Conservation (phyloP, 2,888 invertebrate species). For the Dexiosoma caninum region DNA sequence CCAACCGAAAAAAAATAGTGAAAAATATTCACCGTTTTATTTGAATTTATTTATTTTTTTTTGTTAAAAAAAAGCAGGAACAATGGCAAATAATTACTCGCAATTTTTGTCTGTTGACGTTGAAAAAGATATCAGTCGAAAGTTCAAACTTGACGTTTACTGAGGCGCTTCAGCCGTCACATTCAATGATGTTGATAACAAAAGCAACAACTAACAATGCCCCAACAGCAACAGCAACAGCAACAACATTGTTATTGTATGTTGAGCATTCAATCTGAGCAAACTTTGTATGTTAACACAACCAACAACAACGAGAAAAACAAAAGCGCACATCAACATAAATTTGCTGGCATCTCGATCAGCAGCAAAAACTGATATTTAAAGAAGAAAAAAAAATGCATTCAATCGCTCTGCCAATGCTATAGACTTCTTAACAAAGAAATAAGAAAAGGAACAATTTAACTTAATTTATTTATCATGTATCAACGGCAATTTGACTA, state of each 20-base stretch:
- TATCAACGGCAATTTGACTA: conserved; percentile 41
- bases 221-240: neutral
- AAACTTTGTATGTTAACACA: conserved; percentile 1
- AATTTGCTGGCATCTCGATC: conserved; percentile 9
- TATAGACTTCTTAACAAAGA: conserved; percentile 43
- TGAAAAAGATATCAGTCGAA: conserved; percentile 30
- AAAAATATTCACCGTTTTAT: conserved; percentile 6
- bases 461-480: conserved; percentile 9
- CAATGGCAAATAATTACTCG: conserved; percentile 53
- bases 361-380: neutral
- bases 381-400: conserved; percentile 2
- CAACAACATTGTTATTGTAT: conserved; percentile 10
- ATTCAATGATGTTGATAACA: conserved; percentile 18
- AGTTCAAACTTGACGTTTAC: conserved; percentile 1
- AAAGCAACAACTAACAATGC: conserved; percentile 11
- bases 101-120: conserved; percentile 11
- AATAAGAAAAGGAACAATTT: neutral
- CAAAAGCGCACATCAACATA: neutral
- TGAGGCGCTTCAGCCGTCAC: conserved; percentile 35
- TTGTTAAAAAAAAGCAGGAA: conserved; percentile 19
- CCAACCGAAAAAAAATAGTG: neutral
- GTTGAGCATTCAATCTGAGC: neutral
- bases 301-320: neutral
- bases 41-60: neutral
- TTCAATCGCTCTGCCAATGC: neutral